Evolutionary conservation across 2,888 invertebrate species (phyloP).

Genomic region (Ashinkailepas kermadecensis): DNA sequence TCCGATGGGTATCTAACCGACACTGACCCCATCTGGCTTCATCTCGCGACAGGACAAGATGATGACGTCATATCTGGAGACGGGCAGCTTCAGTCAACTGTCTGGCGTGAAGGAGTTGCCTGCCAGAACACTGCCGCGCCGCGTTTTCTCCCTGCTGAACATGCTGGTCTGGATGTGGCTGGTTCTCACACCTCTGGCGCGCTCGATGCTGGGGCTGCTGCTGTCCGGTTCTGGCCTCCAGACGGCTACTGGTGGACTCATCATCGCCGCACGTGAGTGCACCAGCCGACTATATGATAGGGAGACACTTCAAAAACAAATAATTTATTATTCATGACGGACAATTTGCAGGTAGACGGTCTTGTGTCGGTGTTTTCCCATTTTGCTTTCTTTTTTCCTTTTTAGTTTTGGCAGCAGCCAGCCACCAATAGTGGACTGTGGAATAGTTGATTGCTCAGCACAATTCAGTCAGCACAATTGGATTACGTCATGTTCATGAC

Average conservation of each 20-base stretch:
- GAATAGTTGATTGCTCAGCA: too few species aligned
- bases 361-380: background rate
- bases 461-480: too few species aligned
- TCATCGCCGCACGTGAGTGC: slow-evolving; percentile 3
- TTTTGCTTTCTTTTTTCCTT: background rate
- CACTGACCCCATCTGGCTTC: too few species aligned
- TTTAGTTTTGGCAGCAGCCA: background rate
- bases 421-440: too few species aligned
- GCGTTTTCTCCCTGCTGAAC: slow-evolving; percentile 62
- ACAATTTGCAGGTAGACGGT: too few species aligned
- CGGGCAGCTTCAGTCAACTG: slow-evolving; percentile 69
- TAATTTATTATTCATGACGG: too few species aligned
- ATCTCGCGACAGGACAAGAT: slow-evolving; percentile 54
- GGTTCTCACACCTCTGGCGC: slow-evolving; percentile 62
- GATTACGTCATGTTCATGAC: too few species aligned
- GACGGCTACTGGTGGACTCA: background rate
- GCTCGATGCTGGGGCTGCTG: slow-evolving; percentile 37
- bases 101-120: slow-evolving; percentile 57
- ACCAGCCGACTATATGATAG: too few species aligned
- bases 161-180: slow-evolving; percentile 60
- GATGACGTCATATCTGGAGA: slow-evolving; percentile 62
- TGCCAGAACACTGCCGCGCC: slow-evolving; percentile 46
- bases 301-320: too few species aligned
- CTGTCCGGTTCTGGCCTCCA: background rate
- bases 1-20: too few species aligned